Percentiles rank a stretch among this genome's conserved stretches.
phyloP scores from a whole-genome alignment of 2,797 vertebrate species.

The Poeciliopsis infans region DNA sequence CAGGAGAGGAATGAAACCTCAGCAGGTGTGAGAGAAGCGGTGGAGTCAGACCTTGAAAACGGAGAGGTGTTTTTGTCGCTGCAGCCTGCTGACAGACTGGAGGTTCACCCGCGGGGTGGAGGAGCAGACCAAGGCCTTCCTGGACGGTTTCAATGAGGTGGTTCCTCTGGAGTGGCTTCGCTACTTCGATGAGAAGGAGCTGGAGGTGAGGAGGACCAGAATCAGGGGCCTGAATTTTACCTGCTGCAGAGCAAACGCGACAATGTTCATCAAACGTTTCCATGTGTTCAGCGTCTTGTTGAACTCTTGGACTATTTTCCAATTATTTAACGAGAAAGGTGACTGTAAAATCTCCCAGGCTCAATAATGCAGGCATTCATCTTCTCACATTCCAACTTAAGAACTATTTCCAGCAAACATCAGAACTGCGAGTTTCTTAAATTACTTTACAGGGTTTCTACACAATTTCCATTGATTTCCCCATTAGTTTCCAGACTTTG shows the following conservation, averaged over 20 bases:
- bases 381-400: neutral
- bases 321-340: neutral
- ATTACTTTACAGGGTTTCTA: neutral
- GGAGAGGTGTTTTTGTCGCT: neutral
- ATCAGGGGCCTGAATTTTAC: neutral
- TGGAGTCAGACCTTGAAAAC: neutral
- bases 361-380: neutral
- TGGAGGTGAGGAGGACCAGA: constrained; percentile 86
- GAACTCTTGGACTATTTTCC: neutral
- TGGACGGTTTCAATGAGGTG: constrained; percentile 97
- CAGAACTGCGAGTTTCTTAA: neutral
- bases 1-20: neutral
- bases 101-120: constrained; percentile 94
- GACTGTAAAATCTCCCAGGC: neutral
- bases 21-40: neutral
- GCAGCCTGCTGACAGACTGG: constrained; percentile 95
- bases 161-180: constrained; percentile 96
- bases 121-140: constrained; percentile 96
- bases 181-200: constrained; percentile 97
- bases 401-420: neutral
- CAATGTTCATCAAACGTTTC: neutral
- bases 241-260: neutral
- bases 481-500: neutral
- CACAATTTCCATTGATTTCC: neutral
- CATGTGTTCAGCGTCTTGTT: neutral